phyloP scores from a whole-genome alignment of 2,797 vertebrate species.

The Clarias laeviceps region DNA sequence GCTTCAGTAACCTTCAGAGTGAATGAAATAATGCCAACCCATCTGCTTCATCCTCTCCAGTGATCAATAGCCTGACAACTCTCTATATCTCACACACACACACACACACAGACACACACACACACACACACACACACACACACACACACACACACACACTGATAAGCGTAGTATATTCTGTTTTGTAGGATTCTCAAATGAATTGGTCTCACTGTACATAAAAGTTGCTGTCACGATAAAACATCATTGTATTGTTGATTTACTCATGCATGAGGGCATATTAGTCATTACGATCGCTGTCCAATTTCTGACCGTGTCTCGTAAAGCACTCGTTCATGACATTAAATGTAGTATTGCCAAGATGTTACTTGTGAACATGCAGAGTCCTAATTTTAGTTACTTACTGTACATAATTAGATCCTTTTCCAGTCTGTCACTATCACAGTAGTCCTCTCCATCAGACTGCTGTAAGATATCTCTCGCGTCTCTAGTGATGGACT shows the following conservation, averaged over 20 bases:
- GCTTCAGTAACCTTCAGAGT: constrained; percentile 43
- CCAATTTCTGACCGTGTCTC: constrained; percentile 1
- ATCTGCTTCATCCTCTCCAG: constrained; percentile 43
- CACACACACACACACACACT: neutral
- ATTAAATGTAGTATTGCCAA: neutral
- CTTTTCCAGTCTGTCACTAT: constrained; percentile 9
- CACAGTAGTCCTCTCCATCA: neutral
- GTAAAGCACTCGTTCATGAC: neutral
- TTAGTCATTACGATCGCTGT: neutral
- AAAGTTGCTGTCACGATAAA: constrained; percentile 1
- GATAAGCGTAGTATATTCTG: neutral
- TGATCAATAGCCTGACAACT: constrained; percentile 38
- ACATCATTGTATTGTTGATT: neutral
- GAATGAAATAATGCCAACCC: constrained; percentile 48
- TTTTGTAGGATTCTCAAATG: neutral
- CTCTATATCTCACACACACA: constrained; percentile 38
- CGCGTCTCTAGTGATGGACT: constrained; percentile 27
- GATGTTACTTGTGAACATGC: neutral
- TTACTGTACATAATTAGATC: constrained; percentile 9
- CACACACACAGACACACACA: neutral
- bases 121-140: neutral
- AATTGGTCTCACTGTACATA: neutral
- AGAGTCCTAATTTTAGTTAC: constrained; percentile 14
- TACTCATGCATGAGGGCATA: neutral
- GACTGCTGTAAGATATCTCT: constrained; percentile 21